phyloP scores from a whole-genome alignment of 1,140 invertebrate genomes.

The Bombus confusus region DNA sequence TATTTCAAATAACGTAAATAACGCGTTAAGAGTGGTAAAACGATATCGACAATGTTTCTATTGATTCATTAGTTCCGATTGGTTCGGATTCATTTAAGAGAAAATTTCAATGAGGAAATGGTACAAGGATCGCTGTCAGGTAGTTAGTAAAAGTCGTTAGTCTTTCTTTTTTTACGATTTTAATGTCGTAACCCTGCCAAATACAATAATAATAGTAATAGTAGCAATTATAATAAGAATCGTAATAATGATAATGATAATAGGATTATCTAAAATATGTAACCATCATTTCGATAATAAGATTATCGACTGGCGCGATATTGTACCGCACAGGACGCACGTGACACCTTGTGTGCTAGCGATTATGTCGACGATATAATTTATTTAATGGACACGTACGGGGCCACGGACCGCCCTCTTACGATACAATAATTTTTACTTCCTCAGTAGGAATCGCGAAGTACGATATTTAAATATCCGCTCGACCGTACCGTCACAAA shows the following conservation, averaged over 20 bases:
- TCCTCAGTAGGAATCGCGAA: constrained; percentile 57
- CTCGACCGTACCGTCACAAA: constrained; percentile 57
- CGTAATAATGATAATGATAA: constrained; percentile 73
- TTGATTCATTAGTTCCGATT: no score
- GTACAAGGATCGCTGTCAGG: not conserved
- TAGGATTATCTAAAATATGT: constrained; percentile 76
- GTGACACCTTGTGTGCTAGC: constrained; percentile 37
- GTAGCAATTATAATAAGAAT: constrained; percentile 77
- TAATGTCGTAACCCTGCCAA: constrained; percentile 83
- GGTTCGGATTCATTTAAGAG: not conserved
- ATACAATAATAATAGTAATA: constrained; percentile 83
- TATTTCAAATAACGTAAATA: no score
- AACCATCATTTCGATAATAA: constrained; percentile 72
- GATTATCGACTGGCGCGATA: constrained; percentile 62
- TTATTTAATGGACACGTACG: constrained; percentile 57
- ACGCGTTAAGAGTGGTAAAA: no score
- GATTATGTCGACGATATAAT: constrained; percentile 43
- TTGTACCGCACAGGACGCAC: constrained; percentile 49
- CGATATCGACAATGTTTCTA: no score
- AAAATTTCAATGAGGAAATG: not conserved
- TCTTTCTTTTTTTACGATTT: constrained; percentile 73
- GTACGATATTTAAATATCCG: constrained; percentile 60
- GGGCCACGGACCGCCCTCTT: constrained; percentile 34
- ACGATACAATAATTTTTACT: constrained; percentile 52
- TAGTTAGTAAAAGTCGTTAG: not conserved